Conservation (phyloP, 2,797 vertebrate species). For the Xenentodon cancila region DNA sequence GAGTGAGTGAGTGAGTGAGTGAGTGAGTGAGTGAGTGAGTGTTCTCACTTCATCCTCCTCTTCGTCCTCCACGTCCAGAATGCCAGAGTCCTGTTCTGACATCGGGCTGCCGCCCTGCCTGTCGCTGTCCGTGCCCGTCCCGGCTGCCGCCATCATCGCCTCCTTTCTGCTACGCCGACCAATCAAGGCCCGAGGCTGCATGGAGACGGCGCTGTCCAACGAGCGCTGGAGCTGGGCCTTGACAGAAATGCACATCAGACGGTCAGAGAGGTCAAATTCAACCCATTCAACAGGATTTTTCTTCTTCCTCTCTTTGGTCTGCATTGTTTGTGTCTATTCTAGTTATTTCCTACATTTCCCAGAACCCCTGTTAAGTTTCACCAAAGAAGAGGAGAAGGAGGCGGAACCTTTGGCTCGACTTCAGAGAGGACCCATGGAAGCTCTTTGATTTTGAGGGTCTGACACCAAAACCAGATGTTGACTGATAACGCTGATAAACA, state of each 20-base stretch:
- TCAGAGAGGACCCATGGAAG: slow-evolving; percentile 36
- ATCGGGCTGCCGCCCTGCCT: slow-evolving; percentile 84
- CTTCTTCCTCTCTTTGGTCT: not conserved
- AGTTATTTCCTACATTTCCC: slow-evolving; percentile 45
- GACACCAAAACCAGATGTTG: slow-evolving; percentile 60
- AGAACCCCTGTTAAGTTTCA: slow-evolving; percentile 30
- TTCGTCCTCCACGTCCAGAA: slow-evolving; percentile 93
- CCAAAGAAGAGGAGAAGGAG: slow-evolving; percentile 8
- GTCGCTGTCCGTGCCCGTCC: slow-evolving; percentile 76
- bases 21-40: not conserved
- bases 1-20: not conserved
- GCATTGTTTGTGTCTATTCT: slow-evolving; percentile 22
- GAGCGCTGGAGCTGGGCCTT: slow-evolving; percentile 93
- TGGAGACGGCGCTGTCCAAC: slow-evolving; percentile 86
- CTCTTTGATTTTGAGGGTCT: slow-evolving; percentile 44
- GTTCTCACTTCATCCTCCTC: slow-evolving; percentile 87
- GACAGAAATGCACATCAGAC: slow-evolving; percentile 15
- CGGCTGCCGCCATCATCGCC: slow-evolving; percentile 5
- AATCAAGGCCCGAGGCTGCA: slow-evolving; percentile 81
- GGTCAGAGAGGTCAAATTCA: not conserved
- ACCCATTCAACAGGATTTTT: not conserved
- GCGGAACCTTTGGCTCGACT: slow-evolving; percentile 32
- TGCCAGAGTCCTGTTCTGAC: slow-evolving; percentile 92
- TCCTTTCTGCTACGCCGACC: slow-evolving; percentile 85
- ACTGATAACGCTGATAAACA: slow-evolving; percentile 23